Evolutionary conservation across 2,888 invertebrate genomes (phyloP).

Genomic region (Tenthredo mesomela): DNA sequence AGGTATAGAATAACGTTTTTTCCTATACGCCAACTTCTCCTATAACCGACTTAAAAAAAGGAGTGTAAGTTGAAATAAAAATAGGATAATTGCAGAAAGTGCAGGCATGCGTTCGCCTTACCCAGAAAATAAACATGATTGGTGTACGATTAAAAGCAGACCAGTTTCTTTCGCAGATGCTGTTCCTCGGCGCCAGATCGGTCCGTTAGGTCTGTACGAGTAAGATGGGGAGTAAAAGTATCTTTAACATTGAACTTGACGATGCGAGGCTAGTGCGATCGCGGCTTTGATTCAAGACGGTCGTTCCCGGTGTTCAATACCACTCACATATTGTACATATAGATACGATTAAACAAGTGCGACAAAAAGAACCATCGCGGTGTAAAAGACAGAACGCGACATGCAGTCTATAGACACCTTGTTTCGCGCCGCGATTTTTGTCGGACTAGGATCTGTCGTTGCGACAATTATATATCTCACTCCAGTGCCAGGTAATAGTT

Average conservation of each 20-base stretch:
- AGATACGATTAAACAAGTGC: not conserved
- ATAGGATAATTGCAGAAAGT: constrained; percentile 12
- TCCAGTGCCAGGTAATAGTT: constrained; percentile 84
- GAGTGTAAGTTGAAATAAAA: not conserved
- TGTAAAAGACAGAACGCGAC: constrained; percentile 22
- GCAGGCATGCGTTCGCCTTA: not conserved
- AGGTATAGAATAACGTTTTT: not conserved
- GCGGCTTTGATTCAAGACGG: constrained; percentile 71
- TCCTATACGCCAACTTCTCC: not conserved
- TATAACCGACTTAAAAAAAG: not conserved
- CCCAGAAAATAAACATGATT: not conserved
- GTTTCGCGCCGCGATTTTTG: constrained; percentile 84
- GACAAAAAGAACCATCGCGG: constrained; percentile 11
- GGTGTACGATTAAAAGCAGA: not conserved
- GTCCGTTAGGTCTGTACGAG: constrained; percentile 11
- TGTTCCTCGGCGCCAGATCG: constrained; percentile 14
- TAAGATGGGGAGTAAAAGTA: constrained; percentile 62
- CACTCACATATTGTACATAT: constrained; percentile 21
- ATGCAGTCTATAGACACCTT: constrained; percentile 72
- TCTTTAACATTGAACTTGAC: constrained; percentile 76
- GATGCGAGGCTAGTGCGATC: constrained; percentile 69
- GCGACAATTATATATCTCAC: constrained; percentile 86
- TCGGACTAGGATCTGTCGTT: constrained; percentile 84
- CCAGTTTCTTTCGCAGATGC: constrained; percentile 6
- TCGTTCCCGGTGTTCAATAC: constrained; percentile 60